Base-by-base conservation (phyloP, 2,797 vertebrate genomes). In the Syndactyla subalaris region DNA sequence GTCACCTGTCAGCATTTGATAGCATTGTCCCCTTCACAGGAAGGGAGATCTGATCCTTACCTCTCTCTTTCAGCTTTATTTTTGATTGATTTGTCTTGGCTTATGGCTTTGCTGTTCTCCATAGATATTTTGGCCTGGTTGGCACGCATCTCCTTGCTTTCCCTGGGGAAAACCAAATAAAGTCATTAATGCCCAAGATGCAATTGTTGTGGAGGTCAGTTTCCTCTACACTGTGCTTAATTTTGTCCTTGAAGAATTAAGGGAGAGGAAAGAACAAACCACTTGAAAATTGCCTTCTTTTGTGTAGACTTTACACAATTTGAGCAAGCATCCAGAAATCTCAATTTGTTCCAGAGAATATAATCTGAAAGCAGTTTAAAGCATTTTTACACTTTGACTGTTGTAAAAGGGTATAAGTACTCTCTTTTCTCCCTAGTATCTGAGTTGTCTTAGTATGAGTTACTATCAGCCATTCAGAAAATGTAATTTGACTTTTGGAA, bases 21-120 rank as follows among this genome's bases (percentile, higher is more conserved):
- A 68, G 26, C 55, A 43, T 61, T 67, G 17, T 38, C 20, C 18
- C 29, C 48, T 45, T 66, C 24, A 59, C 20, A 20, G 27, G 30
- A 57, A 63, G 7, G 46, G 26, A 32, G 6, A 67, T 23, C 34
- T 71, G 51, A 52, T 34, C 92, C 98, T 95, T 96, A 99, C 99
- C 99, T 99, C 97, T 99, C 99, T 86, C 99, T 97, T 96, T 99
- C 99, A 9, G 99, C 99, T 97, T 99, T 99, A 97, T 99, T 99
- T 97, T 99, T 99, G 97, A 99, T 99, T 89, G 98, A 98, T 97
- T 99, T 99, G 97, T 99, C 99, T 96, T 99, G 99, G 97, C 99
- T 99, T 97, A 99, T 99, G 96, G 99, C 99, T 98, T 99, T 99
- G 97, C 99, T 99, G 96, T 99, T 99, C 95, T 99, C 99, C 99